Evolutionary conservation across 2,888 invertebrate species (phyloP).

Genomic region (Luperina nickerlii): DNA sequence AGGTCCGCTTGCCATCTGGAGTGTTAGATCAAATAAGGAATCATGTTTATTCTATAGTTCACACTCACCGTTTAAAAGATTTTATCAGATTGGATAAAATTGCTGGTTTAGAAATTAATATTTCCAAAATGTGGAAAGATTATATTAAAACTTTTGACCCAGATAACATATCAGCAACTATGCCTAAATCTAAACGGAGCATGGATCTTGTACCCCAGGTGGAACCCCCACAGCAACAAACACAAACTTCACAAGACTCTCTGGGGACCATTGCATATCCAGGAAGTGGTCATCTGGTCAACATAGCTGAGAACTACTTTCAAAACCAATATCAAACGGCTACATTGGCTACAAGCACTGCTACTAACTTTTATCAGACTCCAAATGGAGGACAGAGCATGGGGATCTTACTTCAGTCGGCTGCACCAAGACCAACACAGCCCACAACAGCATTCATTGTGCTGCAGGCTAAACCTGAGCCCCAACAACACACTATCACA

Average conservation of each 20-base stretch:
- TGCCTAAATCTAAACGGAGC: constrained; percentile 87
- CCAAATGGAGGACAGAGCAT: constrained; percentile 84
- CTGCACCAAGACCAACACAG: constrained; percentile 81
- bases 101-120: constrained; percentile 90
- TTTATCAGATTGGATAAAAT: constrained; percentile 89
- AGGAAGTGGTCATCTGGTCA: constrained; percentile 86
- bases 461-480: constrained; percentile 85
- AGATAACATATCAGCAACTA: constrained; percentile 86
- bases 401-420: constrained; percentile 85
- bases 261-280: constrained; percentile 84
- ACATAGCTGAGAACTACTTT: constrained; percentile 88
- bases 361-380: constrained; percentile 86
- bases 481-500: constrained; percentile 77
- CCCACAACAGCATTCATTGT: constrained; percentile 86
- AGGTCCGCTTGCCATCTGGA: constrained; percentile 87
- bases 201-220: constrained; percentile 76
- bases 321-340: constrained; percentile 87
- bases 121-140: constrained; percentile 91
- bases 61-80: constrained; percentile 88
- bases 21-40: constrained; percentile 89
- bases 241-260: constrained; percentile 78
- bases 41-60: constrained; percentile 89
- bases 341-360: constrained; percentile 78
- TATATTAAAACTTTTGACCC: constrained; percentile 90
- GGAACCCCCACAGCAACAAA: constrained; percentile 72